Evolutionary conservation across 2,888 invertebrate genomes (phyloP).

Genomic region (Eupithecia subfuscata): DNA sequence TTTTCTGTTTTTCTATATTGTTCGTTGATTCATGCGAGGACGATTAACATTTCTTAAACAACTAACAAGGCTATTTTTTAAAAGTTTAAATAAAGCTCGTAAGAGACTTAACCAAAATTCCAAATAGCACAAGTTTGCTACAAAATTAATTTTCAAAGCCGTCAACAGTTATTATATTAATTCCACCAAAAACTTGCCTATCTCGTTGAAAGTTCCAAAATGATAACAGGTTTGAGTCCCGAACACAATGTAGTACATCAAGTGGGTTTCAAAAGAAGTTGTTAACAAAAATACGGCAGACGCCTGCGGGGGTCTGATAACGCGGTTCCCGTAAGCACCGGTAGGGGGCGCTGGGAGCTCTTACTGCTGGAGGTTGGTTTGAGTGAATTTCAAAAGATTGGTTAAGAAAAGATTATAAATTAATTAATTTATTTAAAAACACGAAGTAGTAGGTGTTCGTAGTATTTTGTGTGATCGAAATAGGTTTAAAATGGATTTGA

Average conservation of each 20-base stretch:
- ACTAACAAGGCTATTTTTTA: neutral
- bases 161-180: conserved; percentile 13
- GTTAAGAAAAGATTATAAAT: neutral
- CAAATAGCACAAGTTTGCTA: neutral
- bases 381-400: conserved; percentile 19
- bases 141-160: conserved; percentile 16
- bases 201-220: conserved; percentile 33
- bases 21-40: neutral
- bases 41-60: neutral
- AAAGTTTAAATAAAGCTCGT: neutral
- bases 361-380: conserved; percentile 6
- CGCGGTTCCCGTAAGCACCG: conserved; percentile 56
- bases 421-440: neutral
- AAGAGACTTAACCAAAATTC: neutral
- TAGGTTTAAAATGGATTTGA: neutral
- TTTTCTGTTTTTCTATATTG: too few species aligned
- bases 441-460: neutral
- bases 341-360: conserved; percentile 7
- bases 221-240: conserved; percentile 41
- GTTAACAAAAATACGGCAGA: conserved; percentile 79
- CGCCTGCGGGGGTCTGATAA: conserved; percentile 78
- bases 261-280: conserved; percentile 80
- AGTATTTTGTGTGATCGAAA: neutral
- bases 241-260: conserved; percentile 57
- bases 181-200: conserved; percentile 35